Base-by-base conservation (phyloP, 92 coral and sea anemone genomes). In the Diadumene lineata region DNA sequence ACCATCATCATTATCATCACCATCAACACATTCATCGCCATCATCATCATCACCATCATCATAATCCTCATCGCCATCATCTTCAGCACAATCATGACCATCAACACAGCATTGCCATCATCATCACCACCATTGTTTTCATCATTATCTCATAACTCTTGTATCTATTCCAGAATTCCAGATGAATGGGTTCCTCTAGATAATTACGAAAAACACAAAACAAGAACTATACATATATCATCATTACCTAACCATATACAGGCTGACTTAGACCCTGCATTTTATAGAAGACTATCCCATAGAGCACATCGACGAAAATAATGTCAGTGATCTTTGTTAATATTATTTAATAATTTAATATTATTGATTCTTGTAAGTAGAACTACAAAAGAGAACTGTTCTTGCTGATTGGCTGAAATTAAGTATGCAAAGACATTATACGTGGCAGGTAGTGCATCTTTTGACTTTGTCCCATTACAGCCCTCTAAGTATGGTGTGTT, bases 191-290 rank as follows among this genome's bases (percentile, higher is more conserved):
- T 92, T 24, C 92, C 90, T 23, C 60, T 84, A 29, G 86, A 86
- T 28, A 97, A 86, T 25, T 83, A 84, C 2, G 92, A 96, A 43
- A 84, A 84, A 55, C 81, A 89, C 70, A 82, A 82, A 71, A 78
- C 86, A 44, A 73, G 94, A 60, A 74, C 85, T 17, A 72, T 96
- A 18, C 90, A 89, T 64, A 96, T 96, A 57, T 93, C 93, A 1
- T 78, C 86, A 56, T 87, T 96, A 43, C 96, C 99, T 1, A 96
- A 92, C 55, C 88, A 96, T 70, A 89, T 92, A 44, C 83, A 84
- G 43, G 96, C 99, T 30, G 96, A 96, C 38, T 83, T 96, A 61
- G 97, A 96, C 71, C 97, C 99, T 63, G 91, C 99, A 24, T 96
- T 96, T 72, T 96, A 96, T 79, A 85, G 99, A 67, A 81, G 96